phyloP scores from a whole-genome alignment of 1,140 invertebrate genomes.

The Parasteatoda tepidariorum region DNA sequence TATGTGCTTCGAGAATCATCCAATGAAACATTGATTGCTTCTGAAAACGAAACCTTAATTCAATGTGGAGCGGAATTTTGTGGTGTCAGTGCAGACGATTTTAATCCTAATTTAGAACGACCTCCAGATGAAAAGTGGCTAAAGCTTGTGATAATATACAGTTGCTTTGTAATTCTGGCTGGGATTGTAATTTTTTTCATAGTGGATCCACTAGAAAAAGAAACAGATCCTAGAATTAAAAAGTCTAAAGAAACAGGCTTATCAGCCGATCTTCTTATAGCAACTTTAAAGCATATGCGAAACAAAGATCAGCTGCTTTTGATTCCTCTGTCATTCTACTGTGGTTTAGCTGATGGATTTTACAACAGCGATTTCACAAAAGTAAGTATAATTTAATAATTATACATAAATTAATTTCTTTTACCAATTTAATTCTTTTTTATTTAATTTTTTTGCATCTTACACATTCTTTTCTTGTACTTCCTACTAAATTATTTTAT shows the following conservation, averaged over 20 bases:
- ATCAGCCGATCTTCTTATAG: constrained; percentile 83
- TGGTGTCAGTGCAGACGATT: not conserved
- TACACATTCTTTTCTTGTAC: too few relatives aligned
- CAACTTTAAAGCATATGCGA: constrained; percentile 90
- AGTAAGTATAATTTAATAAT: constrained; percentile 71
- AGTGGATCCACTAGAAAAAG: constrained; percentile 89
- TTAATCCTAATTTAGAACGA: constrained; percentile 21
- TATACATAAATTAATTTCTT: too few relatives aligned
- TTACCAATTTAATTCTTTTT: too few relatives aligned
- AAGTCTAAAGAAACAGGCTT: constrained; percentile 73
- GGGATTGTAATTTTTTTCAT: constrained; percentile 86
- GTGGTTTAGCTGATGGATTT: constrained; percentile 97
- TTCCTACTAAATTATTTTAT: too few relatives aligned
- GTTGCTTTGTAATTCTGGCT: constrained; percentile 86
- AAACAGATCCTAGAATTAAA: constrained; percentile 70
- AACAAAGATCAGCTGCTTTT: constrained; percentile 87
- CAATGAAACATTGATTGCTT: not conserved
- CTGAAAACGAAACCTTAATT: not conserved
- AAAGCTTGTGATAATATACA: constrained; percentile 88
- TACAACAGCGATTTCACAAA: constrained; percentile 94
- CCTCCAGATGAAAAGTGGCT: constrained; percentile 80
- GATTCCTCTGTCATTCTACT: constrained; percentile 95
- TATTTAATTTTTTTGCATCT: too few relatives aligned
- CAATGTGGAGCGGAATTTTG: constrained; percentile 31
- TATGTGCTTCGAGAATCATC: constrained; percentile 6